Conservation (phyloP, 2,888 invertebrate species). For the Himalopsyche tibetana region DNA sequence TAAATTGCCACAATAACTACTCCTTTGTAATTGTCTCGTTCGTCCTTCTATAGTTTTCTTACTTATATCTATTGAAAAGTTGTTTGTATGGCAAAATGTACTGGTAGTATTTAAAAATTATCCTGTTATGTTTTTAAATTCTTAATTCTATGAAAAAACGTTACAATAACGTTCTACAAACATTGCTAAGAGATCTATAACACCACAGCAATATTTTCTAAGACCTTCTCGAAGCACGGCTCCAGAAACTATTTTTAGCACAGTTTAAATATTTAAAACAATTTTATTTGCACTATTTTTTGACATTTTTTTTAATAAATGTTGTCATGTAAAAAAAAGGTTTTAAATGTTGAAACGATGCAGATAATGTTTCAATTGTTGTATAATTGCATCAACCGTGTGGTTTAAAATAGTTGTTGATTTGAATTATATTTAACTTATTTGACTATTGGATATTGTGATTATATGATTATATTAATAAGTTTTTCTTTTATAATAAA, state of each 20-base stretch:
- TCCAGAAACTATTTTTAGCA: neutral
- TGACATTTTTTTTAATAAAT: neutral
- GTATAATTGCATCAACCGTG: neutral
- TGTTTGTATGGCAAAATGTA: conserved; percentile 50
- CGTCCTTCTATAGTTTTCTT: conserved; percentile 35
- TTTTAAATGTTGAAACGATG: neutral
- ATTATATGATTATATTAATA: conserved; percentile 14
- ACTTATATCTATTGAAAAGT: conserved; percentile 46
- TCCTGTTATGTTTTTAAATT: conserved; percentile 46
- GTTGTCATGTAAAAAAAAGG: neutral
- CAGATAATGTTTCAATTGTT: neutral
- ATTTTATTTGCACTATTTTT: neutral
- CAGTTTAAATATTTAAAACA: neutral
- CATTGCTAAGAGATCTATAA: conserved; percentile 17
- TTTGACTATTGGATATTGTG: conserved; percentile 39
- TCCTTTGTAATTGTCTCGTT: conserved; percentile 11
- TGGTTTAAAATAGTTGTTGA: neutral
- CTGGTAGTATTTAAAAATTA: conserved; percentile 46
- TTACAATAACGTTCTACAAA: conserved; percentile 41
- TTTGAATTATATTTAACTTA: conserved; percentile 11
- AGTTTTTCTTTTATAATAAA: neutral
- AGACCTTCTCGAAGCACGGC: neutral
- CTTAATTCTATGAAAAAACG: conserved; percentile 50
- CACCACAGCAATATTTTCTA: neutral
- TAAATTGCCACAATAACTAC: neutral